Conservation (phyloP, 2,113 vertebrate genomes). For the Coregonus clupeaformis region DNA sequence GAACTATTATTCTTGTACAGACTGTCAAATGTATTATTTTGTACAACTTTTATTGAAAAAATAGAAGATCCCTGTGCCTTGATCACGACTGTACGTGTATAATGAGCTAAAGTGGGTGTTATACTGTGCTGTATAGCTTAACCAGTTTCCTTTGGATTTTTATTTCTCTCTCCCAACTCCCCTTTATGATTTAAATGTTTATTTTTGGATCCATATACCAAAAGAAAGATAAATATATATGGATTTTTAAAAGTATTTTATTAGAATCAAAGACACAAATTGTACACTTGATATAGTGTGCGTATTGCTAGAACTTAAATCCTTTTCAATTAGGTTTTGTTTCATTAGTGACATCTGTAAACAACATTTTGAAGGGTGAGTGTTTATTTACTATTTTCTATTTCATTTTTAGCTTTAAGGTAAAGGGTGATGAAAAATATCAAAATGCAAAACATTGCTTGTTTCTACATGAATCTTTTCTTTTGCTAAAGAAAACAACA, state of each 20-base stretch:
- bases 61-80: constrained; percentile 93
- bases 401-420: constrained; percentile 75
- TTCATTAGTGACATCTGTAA: constrained; percentile 35
- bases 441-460: constrained; percentile 81
- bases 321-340: constrained; percentile 78
- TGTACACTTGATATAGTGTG: constrained; percentile 77
- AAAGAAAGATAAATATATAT: constrained; percentile 73
- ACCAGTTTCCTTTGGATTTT: constrained; percentile 71
- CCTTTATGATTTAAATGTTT: constrained; percentile 78
- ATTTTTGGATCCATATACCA: constrained; percentile 73
- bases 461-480: constrained; percentile 81
- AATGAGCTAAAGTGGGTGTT: constrained; percentile 92
- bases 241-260: constrained; percentile 74
- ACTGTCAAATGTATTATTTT: constrained; percentile 97
- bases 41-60: constrained; percentile 93
- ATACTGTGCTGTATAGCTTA: constrained; percentile 92
- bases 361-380: constrained; percentile 48
- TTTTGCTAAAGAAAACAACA: constrained; percentile 72
- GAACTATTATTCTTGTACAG: constrained; percentile 93
- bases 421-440: constrained; percentile 68
- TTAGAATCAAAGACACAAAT: constrained; percentile 79
- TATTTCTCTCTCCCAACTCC: constrained; percentile 43
- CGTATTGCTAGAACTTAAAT: constrained; percentile 71
- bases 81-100: constrained; percentile 89
- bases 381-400: constrained; percentile 26